A percentile compares a stretch with the other conserved stretches of the same genome.
These are phyloP conservation scores for Uromys caudimaculatus DNA, from an alignment of 2,797 vertebrate genomes.

Conservation along the genomic window DNA sequence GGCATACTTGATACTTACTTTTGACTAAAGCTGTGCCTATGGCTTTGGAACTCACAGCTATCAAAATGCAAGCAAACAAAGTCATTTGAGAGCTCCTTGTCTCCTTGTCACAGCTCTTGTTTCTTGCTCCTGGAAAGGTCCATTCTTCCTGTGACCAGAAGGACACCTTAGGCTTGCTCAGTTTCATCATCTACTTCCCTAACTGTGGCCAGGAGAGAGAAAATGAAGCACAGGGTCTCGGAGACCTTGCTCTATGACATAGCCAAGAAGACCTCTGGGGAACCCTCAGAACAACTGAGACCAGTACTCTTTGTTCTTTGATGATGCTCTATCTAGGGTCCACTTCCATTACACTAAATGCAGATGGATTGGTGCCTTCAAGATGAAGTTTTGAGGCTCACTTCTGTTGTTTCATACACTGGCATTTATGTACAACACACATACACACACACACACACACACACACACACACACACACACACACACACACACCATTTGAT, in stretches of 20 bases:
- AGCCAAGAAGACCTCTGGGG: background rate
- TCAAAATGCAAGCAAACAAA: background rate
- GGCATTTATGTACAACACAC: accelerated
- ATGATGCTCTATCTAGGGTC: background rate
- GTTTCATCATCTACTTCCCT: background rate
- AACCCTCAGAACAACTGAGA: background rate
- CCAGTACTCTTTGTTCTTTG: background rate
- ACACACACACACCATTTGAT: background rate
- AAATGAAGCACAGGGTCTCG: background rate
- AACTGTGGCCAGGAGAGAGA: background rate
- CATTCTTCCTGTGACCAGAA: background rate
- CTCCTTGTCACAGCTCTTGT: background rate
- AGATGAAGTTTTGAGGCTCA: background rate
- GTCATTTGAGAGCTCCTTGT: background rate
- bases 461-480: background rate
- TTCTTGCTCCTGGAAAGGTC: background rate
- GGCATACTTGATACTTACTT: background rate
- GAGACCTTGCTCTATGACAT: background rate
- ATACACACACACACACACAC: background rate
- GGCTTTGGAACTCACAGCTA: background rate
- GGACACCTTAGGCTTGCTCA: background rate
- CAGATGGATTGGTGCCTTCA: background rate
- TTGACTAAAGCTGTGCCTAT: background rate
- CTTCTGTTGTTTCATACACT: background rate
- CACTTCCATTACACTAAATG: background rate